These are phyloP conservation scores for Poecilia velifera DNA, from an alignment of 2,797 vertebrate genomes.

Conservation along the genomic window DNA sequence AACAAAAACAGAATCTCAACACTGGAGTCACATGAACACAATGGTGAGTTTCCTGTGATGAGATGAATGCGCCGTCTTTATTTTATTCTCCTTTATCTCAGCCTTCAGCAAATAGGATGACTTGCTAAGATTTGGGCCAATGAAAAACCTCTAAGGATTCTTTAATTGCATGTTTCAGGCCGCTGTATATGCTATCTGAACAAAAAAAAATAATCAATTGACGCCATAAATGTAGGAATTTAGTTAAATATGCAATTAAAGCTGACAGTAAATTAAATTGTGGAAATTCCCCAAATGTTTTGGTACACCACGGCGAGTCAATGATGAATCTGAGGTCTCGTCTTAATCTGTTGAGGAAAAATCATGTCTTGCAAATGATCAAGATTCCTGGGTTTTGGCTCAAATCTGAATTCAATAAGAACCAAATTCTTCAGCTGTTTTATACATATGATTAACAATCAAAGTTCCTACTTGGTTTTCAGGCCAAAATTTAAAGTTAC, in stretches of 20 bases:
- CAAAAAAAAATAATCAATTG: background rate
- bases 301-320: background rate
- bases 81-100: background rate
- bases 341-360: background rate
- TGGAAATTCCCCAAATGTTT: background rate
- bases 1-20: background rate
- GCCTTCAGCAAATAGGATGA: background rate
- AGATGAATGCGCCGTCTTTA: background rate
- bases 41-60: background rate
- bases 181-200: too few species aligned
- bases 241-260: background rate
- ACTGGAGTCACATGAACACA: background rate
- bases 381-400: background rate
- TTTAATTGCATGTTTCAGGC: background rate
- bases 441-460: background rate
- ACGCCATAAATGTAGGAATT: background rate
- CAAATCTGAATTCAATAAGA: background rate
- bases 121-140: background rate
- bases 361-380: background rate
- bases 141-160: background rate
- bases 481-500: background rate
- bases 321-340: background rate
- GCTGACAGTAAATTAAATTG: background rate
- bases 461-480: background rate
- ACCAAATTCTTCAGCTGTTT: background rate